Conservation (phyloP, 2,113 vertebrate genomes). For the Rafetus swinhoei region DNA sequence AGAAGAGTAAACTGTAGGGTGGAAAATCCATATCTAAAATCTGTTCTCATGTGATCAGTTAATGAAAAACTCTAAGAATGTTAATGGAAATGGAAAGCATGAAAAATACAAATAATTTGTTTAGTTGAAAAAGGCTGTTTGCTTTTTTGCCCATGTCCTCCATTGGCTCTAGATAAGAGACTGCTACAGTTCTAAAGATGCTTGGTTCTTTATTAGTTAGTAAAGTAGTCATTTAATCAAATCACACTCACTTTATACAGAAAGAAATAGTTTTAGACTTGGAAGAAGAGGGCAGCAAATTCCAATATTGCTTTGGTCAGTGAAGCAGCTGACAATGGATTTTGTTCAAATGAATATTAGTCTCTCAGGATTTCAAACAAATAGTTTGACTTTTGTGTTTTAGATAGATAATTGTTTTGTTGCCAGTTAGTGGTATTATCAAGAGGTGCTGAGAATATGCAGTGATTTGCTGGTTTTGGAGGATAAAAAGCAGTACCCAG, state of each 20-base stretch:
- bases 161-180: conserved; percentile 79
- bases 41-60: rapidly evolving
- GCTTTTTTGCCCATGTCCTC: conserved; percentile 68
- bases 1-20: background rate
- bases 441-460: conserved; percentile 41
- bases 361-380: conserved; percentile 50
- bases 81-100: conserved; percentile 46
- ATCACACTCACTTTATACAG: conserved; percentile 74
- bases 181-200: conserved; percentile 58
- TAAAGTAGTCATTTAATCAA: conserved; percentile 79
- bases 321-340: conserved; percentile 55
- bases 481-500: conserved; percentile 28
- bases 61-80: background rate
- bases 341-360: conserved; percentile 40
- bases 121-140: conserved; percentile 58
- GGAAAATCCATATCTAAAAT: background rate
- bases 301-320: conserved; percentile 66
- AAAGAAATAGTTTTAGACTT: conserved; percentile 73
- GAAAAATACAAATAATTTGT: conserved; percentile 20
- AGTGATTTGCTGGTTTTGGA: conserved; percentile 58
- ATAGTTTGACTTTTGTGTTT: conserved; percentile 39
- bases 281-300: conserved; percentile 58
- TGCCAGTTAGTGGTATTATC: conserved; percentile 65
- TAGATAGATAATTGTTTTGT: conserved; percentile 52
- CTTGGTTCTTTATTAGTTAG: conserved; percentile 75